Conservation (phyloP, 2,113 vertebrate genomes). For the Glareola pratincola region DNA sequence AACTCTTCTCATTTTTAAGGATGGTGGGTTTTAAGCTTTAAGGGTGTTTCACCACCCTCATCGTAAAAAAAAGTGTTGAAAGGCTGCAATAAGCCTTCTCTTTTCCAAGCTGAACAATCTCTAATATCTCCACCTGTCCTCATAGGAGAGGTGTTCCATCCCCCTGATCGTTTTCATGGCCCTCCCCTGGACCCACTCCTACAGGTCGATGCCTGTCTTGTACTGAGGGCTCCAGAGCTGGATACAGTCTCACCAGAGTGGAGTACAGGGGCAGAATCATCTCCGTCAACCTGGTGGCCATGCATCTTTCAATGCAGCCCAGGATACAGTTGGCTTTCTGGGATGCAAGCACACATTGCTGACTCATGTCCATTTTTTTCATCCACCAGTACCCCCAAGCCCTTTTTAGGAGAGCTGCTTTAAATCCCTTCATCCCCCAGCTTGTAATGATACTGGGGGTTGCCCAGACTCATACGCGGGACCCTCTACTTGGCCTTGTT, state of each 20-base stretch:
- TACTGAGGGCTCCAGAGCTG: not conserved
- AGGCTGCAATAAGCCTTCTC: no score
- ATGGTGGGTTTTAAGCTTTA: no score
- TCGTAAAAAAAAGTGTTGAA: no score
- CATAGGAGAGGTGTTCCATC: not conserved
- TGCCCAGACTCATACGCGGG: accelerated
- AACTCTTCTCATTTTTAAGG: not conserved
- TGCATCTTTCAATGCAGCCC: not conserved
- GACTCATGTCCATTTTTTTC: not conserved
- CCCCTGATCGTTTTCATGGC: not conserved
- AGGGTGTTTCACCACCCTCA: no score
- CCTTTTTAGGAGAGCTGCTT: not conserved
- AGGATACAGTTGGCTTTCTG: not conserved
- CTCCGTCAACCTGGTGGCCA: not conserved
- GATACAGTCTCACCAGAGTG: not conserved
- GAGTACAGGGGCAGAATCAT: not conserved
- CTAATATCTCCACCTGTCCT: not conserved
- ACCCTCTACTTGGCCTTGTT: not conserved
- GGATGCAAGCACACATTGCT: not conserved
- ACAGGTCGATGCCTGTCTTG: not conserved
- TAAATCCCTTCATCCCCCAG: not conserved
- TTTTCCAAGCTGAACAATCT: not conserved
- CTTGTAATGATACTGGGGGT: not conserved
- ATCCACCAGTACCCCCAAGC: no score
- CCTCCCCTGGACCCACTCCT: not conserved